A percentile compares a stretch with the other conserved stretches of the same genome.
These are phyloP conservation scores for Dolichoris vasculosae DNA, from an alignment of 1,140 invertebrate species.

Conservation along the genomic window DNA sequence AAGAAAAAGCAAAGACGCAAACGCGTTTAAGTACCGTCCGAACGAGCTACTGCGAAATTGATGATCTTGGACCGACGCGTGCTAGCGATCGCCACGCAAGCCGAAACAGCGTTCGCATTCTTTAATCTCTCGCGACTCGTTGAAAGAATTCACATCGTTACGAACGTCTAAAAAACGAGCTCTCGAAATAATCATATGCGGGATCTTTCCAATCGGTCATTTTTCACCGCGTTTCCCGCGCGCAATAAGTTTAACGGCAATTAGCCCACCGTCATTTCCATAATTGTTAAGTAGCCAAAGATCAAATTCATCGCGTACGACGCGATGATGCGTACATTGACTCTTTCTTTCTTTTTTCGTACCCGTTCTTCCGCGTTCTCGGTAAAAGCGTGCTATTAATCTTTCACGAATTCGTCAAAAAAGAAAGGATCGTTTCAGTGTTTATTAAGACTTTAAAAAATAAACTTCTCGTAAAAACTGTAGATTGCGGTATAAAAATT, in stretches of 20 bases:
- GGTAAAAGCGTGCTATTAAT: background rate
- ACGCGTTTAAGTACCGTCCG: background rate
- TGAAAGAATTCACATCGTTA: conserved; percentile 18
- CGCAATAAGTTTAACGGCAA: conserved; percentile 31
- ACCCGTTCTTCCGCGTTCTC: background rate
- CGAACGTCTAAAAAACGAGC: background rate
- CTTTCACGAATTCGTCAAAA: background rate
- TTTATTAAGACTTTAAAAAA: background rate
- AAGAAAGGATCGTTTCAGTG: background rate
- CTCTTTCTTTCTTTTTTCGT: background rate
- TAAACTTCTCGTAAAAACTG: background rate
- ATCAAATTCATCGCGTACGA: background rate
- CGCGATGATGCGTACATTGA: background rate
- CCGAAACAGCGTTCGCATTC: background rate
- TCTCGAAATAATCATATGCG: conserved; percentile 14
- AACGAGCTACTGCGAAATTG: background rate
- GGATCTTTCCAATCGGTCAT: background rate
- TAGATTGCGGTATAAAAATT: background rate
- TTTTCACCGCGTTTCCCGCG: background rate
- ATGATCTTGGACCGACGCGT: background rate
- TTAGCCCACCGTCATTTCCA: conserved; percentile 21
- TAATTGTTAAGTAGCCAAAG: conserved; percentile 2
- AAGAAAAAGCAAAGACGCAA: background rate
- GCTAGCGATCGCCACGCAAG: background rate
- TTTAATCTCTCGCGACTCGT: conserved; percentile 7